Evolutionary conservation across 1,140 invertebrate genomes (phyloP).

Genomic region (Drosophila azteca): DNA sequence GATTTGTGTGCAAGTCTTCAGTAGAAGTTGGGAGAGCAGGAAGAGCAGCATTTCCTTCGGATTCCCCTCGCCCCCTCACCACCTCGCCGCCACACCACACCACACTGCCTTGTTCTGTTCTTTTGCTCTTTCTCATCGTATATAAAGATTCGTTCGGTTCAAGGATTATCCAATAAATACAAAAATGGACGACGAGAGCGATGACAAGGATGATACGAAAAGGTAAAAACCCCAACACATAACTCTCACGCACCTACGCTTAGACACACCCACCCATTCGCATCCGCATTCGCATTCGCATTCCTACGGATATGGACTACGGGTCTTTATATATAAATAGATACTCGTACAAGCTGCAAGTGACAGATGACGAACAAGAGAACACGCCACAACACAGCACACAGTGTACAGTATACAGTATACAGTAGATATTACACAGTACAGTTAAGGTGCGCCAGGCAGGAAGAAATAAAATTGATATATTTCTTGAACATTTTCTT

Average conservation of each 20-base stretch:
- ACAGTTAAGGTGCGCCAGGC: too few relatives aligned
- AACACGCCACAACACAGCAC: too few relatives aligned
- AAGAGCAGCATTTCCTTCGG: conserved; percentile 11
- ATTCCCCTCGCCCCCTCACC: not conserved
- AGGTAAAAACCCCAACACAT: conserved; percentile 84
- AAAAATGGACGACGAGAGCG: conserved; percentile 87
- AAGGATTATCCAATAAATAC: conserved; percentile 65
- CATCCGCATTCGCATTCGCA: not conserved
- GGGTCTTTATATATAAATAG: conserved; percentile 45
- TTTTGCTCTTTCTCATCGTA: conserved; percentile 16
- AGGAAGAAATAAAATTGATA: conserved; percentile 21
- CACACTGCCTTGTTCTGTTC: too few relatives aligned
- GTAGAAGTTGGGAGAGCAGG: conserved; percentile 11
- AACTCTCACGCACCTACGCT: conserved; percentile 2
- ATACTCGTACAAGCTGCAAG: conserved; percentile 39
- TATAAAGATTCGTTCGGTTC: conserved; percentile 20
- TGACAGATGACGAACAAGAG: conserved; percentile 58
- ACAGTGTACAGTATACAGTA: too few relatives aligned
- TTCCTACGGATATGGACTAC: not conserved
- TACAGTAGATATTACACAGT: too few relatives aligned
- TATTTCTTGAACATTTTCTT: conserved; percentile 19
- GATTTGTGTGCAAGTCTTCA: conserved; percentile 32
- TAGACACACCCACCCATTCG: conserved; percentile 6
- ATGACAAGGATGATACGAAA: conserved; percentile 89
- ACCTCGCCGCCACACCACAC: too few relatives aligned